Evolutionary conservation across 2,797 vertebrate species (phyloP).

Genomic region (Austrolebias charrua): DNA sequence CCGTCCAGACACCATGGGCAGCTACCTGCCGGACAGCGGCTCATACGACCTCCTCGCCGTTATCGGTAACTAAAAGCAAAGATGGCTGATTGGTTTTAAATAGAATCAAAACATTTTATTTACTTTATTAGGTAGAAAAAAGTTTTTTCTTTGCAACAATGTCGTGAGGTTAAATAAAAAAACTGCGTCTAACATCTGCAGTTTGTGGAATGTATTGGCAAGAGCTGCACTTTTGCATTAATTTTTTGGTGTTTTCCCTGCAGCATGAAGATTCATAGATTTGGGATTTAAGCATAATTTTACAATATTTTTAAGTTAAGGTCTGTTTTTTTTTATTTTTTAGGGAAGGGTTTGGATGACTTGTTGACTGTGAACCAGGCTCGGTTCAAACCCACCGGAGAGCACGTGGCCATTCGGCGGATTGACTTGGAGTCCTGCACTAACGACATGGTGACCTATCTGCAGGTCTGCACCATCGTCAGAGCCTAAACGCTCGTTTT

Average conservation of each 20-base stretch:
- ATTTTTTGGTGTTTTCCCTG: neutral
- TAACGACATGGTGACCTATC: slow-evolving; percentile 94
- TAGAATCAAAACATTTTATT: neutral
- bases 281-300: neutral
- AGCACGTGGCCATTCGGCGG: slow-evolving; percentile 89
- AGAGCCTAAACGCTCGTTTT: neutral
- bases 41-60: slow-evolving; percentile 89
- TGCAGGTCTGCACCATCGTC: slow-evolving; percentile 84
- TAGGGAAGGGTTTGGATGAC: slow-evolving; percentile 93
- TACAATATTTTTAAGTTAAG: neutral
- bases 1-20: slow-evolving; percentile 88
- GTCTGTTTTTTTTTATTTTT: slow-evolving; percentile 28
- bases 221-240: neutral
- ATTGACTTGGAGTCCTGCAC: slow-evolving; percentile 95
- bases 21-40: slow-evolving; percentile 88
- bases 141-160: too few species aligned
- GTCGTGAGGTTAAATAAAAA: too few species aligned
- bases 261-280: neutral
- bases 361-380: slow-evolving; percentile 95
- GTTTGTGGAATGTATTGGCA: too few species aligned
- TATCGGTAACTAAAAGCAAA: slow-evolving; percentile 80
- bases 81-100: neutral
- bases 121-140: neutral
- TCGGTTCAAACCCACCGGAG: slow-evolving; percentile 87
- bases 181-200: too few species aligned